Conservation (phyloP, 37 sponge, comb jelly and placozoan genomes). For the Agelas oroides region DNA sequence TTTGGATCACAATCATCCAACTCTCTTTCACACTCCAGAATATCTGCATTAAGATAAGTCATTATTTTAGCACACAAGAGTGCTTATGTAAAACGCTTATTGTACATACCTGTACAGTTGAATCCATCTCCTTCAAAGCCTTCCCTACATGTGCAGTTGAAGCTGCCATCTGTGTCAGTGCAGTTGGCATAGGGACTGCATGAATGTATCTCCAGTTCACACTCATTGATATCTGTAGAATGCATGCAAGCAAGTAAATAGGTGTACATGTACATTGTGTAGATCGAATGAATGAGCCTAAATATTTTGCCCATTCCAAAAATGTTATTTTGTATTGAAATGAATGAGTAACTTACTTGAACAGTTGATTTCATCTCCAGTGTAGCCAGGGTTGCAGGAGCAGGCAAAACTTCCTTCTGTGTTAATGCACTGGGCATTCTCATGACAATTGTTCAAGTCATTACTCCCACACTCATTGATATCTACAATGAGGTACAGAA, state of each 20-base stretch:
- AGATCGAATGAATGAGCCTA: too few species aligned
- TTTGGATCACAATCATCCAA: too few species aligned
- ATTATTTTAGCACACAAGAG: too few species aligned
- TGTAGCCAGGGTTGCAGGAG: conserved; percentile 11
- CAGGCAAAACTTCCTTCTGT: conserved; percentile 6
- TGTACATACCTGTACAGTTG: conserved; percentile 23
- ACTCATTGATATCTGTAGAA: conserved; percentile 53
- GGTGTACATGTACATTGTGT: too few species aligned
- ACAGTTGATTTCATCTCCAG: conserved; percentile 28
- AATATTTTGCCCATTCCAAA: too few species aligned
- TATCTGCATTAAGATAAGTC: too few species aligned
- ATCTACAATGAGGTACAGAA: conserved; percentile 1
- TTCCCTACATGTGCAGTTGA: conserved; percentile 18
- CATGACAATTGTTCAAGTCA: neutral
- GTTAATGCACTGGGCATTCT: conserved; percentile 31
- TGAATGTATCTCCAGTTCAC: neutral
- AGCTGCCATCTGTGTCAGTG: conserved; percentile 3
- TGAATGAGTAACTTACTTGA: too few species aligned
- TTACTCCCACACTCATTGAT: conserved; percentile 43
- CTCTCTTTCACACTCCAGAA: too few species aligned
- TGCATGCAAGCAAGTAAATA: too few species aligned
- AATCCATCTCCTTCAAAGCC: conserved; percentile 35
- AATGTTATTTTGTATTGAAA: too few species aligned
- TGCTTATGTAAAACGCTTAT: too few species aligned
- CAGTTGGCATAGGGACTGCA: neutral